Evolutionary conservation across 2,888 invertebrate genomes (phyloP).

Genomic region (Candidula unifasciata): DNA sequence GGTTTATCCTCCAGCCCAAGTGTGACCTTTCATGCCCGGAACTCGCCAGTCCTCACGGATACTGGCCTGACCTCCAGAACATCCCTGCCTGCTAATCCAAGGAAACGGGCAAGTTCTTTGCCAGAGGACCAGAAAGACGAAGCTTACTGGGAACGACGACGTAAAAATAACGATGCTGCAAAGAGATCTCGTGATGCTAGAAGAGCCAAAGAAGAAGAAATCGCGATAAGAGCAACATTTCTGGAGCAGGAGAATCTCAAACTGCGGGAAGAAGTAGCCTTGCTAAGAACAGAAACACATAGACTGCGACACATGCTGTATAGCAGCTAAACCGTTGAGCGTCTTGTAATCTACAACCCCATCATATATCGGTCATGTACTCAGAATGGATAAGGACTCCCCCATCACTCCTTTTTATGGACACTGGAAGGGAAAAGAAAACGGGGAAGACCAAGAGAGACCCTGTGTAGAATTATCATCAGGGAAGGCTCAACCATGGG

Average conservation of each 20-base stretch:
- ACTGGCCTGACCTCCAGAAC: constrained; percentile 22
- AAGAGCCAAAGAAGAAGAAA: constrained; percentile 92
- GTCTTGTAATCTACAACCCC: no score
- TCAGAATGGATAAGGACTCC: no score
- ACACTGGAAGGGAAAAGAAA: no score
- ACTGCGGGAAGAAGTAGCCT: constrained; percentile 84
- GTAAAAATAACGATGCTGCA: constrained; percentile 96
- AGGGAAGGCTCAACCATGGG: no score
- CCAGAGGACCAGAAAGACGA: constrained; percentile 83
- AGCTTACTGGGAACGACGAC: constrained; percentile 90
- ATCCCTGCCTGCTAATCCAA: background rate
- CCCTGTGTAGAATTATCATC: no score
- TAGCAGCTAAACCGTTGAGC: background rate
- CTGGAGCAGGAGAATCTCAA: constrained; percentile 92
- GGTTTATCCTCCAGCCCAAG: background rate
- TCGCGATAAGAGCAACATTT: constrained; percentile 91
- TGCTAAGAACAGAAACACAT: constrained; percentile 83
- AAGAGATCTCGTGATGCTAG: constrained; percentile 94
- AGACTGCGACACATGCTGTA: constrained; percentile 80
- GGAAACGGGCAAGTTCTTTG: constrained; percentile 42
- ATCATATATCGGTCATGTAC: no score
- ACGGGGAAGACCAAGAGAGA: no score
- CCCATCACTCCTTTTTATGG: no score
- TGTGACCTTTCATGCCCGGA: background rate
- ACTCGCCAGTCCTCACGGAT: background rate